Evolutionary conservation across 35 echinoderm and acorn worm species (phyloP).

Genomic region (Lytechinus pictus): DNA sequence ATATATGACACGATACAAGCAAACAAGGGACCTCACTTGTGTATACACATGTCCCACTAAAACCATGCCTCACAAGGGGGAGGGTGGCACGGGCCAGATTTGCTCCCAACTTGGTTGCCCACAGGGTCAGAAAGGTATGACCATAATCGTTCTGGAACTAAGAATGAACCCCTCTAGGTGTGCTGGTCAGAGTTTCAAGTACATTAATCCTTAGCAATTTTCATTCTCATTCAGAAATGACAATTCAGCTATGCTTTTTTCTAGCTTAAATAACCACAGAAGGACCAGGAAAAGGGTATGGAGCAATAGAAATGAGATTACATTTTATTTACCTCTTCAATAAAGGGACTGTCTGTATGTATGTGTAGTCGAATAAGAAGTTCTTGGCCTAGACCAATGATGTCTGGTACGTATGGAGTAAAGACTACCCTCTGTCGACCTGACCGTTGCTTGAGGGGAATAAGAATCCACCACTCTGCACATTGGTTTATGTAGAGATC

Average conservation of each 20-base stretch:
- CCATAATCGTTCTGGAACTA: too few relatives aligned
- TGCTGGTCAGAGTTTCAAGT: background rate
- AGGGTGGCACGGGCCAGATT: too few relatives aligned
- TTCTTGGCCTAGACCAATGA: background rate
- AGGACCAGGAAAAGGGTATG: background rate
- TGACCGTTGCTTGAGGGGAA: background rate
- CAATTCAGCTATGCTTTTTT: background rate
- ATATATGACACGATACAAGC: too few relatives aligned
- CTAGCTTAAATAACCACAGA: background rate
- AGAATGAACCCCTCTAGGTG: too few relatives aligned
- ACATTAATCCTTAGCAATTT: background rate
- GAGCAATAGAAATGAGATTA: background rate
- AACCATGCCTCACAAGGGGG: too few relatives aligned
- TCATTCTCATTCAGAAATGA: background rate
- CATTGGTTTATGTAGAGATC: background rate
- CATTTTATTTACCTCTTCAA: background rate
- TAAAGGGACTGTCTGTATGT: background rate
- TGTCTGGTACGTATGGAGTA: background rate
- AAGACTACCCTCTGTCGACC: background rate
- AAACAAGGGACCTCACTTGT: too few relatives aligned
- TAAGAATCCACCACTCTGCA: background rate
- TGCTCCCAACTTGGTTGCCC: too few relatives aligned
- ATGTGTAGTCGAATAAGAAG: background rate
- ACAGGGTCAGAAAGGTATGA: too few relatives aligned
- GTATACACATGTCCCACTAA: too few relatives aligned